These are phyloP conservation scores for Corydoras maculifer DNA, from an alignment of 2,113 vertebrate genomes.

Conservation along the genomic window DNA sequence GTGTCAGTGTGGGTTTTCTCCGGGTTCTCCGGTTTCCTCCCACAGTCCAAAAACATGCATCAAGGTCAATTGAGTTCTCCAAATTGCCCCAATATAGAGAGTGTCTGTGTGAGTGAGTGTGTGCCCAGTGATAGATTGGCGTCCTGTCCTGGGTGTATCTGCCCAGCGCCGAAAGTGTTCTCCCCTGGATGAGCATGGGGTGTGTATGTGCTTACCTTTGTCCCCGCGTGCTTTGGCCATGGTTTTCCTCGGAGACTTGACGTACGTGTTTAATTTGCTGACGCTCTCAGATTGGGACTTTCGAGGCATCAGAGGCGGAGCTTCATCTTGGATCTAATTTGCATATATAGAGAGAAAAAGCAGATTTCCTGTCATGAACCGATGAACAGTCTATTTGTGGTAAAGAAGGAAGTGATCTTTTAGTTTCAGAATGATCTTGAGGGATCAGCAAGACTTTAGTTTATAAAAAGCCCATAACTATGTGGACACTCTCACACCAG, in stretches of 20 bases:
- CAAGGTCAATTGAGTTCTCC: too few relatives aligned
- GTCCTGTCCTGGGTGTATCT: too few relatives aligned
- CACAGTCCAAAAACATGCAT: too few relatives aligned
- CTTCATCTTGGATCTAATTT: constrained; percentile 26
- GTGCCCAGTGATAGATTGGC: too few relatives aligned
- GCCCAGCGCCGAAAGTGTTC: too few relatives aligned
- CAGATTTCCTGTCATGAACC: not conserved
- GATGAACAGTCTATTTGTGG: not conserved
- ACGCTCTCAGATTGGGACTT: not conserved
- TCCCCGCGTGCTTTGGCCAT: not conserved
- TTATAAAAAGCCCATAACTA: too few relatives aligned
- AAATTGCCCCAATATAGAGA: too few relatives aligned
- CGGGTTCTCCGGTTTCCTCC: too few relatives aligned
- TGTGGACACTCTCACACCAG: too few relatives aligned
- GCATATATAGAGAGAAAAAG: constrained; percentile 15
- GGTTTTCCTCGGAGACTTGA: constrained; percentile 26
- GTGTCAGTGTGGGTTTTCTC: too few relatives aligned
- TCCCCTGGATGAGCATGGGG: too few relatives aligned
- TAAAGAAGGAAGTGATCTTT: not conserved
- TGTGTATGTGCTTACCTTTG: constrained; percentile 13
- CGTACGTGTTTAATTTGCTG: constrained; percentile 51
- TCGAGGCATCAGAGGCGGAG: constrained; percentile 45
- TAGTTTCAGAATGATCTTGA: not conserved
- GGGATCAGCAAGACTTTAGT: not conserved
- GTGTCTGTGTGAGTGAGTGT: too few relatives aligned